phyloP scores from a whole-genome alignment of 1,140 invertebrate genomes.

The Amphibalanus amphitrite region DNA sequence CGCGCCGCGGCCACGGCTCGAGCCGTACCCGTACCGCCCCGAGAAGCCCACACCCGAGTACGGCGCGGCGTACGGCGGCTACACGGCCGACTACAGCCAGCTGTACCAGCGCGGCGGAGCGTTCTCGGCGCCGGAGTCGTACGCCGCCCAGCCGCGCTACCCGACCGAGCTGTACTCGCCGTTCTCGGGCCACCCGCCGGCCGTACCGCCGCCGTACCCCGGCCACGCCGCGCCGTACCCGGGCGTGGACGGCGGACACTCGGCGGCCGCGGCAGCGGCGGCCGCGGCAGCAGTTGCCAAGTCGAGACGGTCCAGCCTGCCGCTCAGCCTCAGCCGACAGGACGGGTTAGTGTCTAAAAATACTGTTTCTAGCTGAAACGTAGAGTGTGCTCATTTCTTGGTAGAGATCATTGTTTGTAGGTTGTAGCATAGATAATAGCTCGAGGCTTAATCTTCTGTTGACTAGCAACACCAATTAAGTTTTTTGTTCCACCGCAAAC shows the following conservation, averaged over 20 bases:
- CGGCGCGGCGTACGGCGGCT: constrained; percentile 24
- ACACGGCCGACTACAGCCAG: constrained; percentile 9
- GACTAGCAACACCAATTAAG: too few relatives aligned
- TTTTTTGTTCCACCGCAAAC: too few relatives aligned
- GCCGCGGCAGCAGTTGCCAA: neutral
- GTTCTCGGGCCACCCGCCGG: constrained; percentile 76
- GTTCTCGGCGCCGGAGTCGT: constrained; percentile 10
- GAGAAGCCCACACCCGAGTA: constrained; percentile 9
- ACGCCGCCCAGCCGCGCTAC: constrained; percentile 29
- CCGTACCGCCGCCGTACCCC: constrained; percentile 93
- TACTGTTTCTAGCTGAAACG: too few relatives aligned
- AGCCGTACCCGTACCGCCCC: constrained; percentile 24
- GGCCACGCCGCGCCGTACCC: constrained; percentile 93
- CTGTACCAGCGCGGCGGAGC: constrained; percentile 35
- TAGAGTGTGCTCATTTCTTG: too few relatives aligned
- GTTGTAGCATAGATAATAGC: too few relatives aligned
- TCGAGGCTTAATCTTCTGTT: too few relatives aligned
- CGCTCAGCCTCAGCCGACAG: neutral
- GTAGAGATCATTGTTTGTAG: too few relatives aligned
- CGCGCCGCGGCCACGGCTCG: constrained; percentile 32
- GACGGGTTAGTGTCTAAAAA: neutral
- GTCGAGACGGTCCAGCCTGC: neutral
- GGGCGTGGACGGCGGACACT: constrained; percentile 27
- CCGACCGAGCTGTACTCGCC: constrained; percentile 58
- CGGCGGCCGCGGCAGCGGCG: too few relatives aligned